These are phyloP conservation scores for Callocephalon fimbriatum DNA, from an alignment of 2,113 vertebrate species.

Conservation along the genomic window DNA sequence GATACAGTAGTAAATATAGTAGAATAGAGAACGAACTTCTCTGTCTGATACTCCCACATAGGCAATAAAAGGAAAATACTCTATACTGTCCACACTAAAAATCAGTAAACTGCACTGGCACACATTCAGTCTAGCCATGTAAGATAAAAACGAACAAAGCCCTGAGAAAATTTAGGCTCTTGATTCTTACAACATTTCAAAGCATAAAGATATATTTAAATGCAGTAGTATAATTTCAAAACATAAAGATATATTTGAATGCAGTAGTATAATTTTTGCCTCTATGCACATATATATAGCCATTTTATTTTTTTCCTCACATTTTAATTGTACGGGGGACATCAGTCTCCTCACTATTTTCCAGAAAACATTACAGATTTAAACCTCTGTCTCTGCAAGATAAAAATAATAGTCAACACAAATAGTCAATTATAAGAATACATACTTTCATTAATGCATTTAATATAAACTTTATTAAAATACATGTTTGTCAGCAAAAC, in stretches of 20 bases:
- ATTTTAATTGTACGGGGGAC: background rate
- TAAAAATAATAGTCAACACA: background rate
- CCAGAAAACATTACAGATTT: background rate
- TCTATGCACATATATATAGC: background rate
- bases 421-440: background rate
- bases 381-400: background rate
- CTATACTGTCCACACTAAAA: background rate
- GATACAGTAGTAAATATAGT: background rate
- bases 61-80: background rate
- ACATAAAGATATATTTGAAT: background rate
- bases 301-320: background rate
- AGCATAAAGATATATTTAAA: background rate
- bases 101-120: background rate
- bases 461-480: background rate
- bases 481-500: background rate
- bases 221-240: background rate
- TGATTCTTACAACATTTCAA: background rate
- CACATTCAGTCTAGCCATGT: background rate
- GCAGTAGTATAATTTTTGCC: background rate
- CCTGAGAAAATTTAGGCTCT: background rate
- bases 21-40: background rate
- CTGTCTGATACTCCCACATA: background rate
- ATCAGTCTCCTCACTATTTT: background rate
- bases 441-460: background rate
- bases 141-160: background rate